Base-by-base conservation (phyloP, 2,113 vertebrate genomes). In the Oreochromis spilurus region DNA sequence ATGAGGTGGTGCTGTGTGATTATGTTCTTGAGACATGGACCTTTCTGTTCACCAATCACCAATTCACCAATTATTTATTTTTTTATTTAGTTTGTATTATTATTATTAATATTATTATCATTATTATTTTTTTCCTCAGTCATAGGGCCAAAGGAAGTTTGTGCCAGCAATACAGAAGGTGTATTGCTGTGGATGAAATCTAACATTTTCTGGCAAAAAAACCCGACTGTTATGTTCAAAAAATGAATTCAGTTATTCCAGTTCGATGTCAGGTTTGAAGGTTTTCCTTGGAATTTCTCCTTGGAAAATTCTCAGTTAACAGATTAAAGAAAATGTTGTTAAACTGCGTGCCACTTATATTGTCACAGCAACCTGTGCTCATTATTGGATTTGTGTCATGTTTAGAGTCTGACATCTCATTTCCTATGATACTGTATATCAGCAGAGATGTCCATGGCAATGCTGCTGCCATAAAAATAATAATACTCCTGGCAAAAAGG, bases 331-430 rank as follows among this genome's bases (percentile, higher is more conserved):
- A 31, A 19, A 29, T 19, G 9, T 65, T 38, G 17, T 48, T 50
- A 31, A 50, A 77, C 31, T 19, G 16, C 43, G 31, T 19, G 70
- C 3, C 70, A 52, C 29, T 36, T n/a, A 52, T 31, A 36, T 88
- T 91, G 82, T 75, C 53, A 60, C 45, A 86, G 26, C 84, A 62
- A 87, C 90, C 77, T 70, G 77, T n/a, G 4, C 75, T 89, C 79
- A 87, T 80, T 85, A 82, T 31, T 87, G 72, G 52, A 57, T 89
- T 89, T 85, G 57, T 45, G 80, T 87, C 84, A 82, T 88, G 87
- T 92, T 92, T 65, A 92, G 65, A 84, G 53, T 90, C 85, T 90
- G 89, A 89, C 84, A 84, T 85, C 72, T 89, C 65, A 88, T 94
- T 92, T 87, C 80, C 58, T 54, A 19, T 84, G 52, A 86, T 52